Percentiles rank a stretch among this genome's conserved stretches.
phyloP scores from a whole-genome alignment of 2,113 vertebrate genomes.

The Semnornis frantzii region DNA sequence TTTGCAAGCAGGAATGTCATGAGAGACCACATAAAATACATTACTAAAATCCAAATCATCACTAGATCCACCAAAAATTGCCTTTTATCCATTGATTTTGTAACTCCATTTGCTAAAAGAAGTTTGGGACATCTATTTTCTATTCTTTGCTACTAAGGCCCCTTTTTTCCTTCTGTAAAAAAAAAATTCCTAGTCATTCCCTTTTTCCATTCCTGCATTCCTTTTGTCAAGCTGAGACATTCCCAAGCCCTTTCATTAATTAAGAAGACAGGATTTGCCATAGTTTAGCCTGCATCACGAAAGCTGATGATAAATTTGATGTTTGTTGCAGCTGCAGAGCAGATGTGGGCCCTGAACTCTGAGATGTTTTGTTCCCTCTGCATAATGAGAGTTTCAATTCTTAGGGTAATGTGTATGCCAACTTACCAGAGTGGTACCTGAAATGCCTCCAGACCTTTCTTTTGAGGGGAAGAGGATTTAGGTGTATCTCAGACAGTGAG shows the following conservation, averaged over 20 bases:
- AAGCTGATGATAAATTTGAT: background rate
- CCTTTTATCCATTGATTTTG: constrained; percentile 29
- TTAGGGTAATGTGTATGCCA: background rate
- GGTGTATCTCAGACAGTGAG: background rate
- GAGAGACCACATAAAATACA: constrained; percentile 35
- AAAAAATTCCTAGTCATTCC: background rate
- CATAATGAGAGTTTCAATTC: background rate
- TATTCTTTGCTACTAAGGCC: background rate
- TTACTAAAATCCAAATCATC: constrained; percentile 17
- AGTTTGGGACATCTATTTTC: constrained; percentile 5
- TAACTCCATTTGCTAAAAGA: constrained; percentile 41
- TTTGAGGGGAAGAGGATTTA: background rate
- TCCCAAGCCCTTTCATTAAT: constrained; percentile 17
- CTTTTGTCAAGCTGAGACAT: background rate
- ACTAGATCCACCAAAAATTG: background rate
- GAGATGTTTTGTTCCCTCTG: background rate
- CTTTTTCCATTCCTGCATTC: background rate
- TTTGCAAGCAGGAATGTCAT: constrained; percentile 33
- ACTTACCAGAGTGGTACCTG: background rate
- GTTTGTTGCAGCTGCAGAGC: background rate
- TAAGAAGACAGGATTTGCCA: background rate
- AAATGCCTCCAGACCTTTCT: background rate
- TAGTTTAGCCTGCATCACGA: background rate
- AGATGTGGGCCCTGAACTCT: background rate
- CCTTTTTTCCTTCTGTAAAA: background rate